Evolutionary conservation across 2,797 vertebrate species (phyloP).

Genomic region (Anomalospiza imberbis): DNA sequence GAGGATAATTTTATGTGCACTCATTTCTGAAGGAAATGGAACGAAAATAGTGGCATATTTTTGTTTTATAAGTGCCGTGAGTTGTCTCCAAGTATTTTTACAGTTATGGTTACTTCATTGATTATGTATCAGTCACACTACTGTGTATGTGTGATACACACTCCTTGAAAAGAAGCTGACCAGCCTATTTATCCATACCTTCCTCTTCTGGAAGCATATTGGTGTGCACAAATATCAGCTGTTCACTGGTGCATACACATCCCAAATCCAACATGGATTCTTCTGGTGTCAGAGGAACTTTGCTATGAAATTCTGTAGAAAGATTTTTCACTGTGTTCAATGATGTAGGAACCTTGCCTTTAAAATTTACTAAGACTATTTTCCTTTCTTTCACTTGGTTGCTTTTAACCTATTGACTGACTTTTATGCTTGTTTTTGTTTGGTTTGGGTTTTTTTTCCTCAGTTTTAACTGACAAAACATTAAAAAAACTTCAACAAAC

Average conservation of each 20-base stretch:
- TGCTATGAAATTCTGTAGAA: background rate
- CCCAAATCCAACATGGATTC: background rate
- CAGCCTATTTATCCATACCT: background rate
- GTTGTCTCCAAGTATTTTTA: background rate
- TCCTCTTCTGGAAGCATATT: background rate
- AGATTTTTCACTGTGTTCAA: background rate
- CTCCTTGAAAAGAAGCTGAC: background rate
- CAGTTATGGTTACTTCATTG: background rate
- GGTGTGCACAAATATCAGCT: background rate
- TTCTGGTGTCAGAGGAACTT: background rate
- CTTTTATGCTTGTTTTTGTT: background rate
- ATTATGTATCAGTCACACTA: background rate
- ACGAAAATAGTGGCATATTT: background rate
- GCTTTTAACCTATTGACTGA: background rate
- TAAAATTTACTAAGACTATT: background rate
- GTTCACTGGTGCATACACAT: background rate
- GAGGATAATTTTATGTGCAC: background rate
- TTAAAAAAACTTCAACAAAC: background rate
- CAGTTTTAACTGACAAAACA: background rate
- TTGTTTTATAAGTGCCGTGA: background rate
- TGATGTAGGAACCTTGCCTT: background rate
- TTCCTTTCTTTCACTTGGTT: background rate
- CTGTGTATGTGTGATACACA: no score
- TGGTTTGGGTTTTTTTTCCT: background rate
- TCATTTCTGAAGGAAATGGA: conserved; percentile 25